Percentiles rank a stretch among this genome's conserved stretches.
Conservation (phyloP, 2,888 invertebrate species). For the Copidosoma aretas region DNA sequence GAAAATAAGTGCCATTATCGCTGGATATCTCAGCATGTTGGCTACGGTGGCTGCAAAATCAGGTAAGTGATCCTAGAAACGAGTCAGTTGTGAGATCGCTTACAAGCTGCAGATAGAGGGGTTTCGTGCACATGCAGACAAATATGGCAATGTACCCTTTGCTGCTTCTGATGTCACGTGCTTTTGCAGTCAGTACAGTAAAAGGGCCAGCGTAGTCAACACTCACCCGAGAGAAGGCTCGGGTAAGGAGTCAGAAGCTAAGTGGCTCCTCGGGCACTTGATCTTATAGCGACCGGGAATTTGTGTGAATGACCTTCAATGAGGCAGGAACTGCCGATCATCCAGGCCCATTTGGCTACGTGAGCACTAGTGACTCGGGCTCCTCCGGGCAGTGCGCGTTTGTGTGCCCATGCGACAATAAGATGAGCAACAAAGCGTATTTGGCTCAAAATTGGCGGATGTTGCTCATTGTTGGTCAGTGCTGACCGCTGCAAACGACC, state of each 20-base stretch:
- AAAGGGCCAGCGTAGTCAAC: not conserved
- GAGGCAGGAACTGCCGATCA: not conserved
- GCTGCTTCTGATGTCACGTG: not conserved
- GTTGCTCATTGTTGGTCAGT: not conserved
- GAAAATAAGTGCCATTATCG: conserved; percentile 4
- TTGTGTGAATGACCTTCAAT: not conserved
- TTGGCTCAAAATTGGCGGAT: not conserved
- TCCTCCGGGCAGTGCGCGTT: not conserved
- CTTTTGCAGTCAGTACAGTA: not conserved
- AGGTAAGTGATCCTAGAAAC: conserved; percentile 2
- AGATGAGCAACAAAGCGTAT: not conserved
- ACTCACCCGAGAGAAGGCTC: not conserved
- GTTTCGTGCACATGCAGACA: not conserved
- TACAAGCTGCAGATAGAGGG: conserved; percentile 5
- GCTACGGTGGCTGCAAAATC: conserved; percentile 43
- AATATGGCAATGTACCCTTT: not conserved
- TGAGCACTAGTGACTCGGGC: not conserved
- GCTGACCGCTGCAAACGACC: not conserved
- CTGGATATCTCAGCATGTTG: conserved; percentile 29
- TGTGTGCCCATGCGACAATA: not conserved
- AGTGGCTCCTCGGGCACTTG: not conserved
- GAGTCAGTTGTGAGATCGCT: conserved; percentile 5
- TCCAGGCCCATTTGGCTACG: not conserved
- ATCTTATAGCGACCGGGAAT: not conserved
- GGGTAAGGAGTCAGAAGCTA: not conserved